These are phyloP conservation scores for Chelonus insularis DNA, from an alignment of 1,140 invertebrate genomes.

Conservation along the genomic window DNA sequence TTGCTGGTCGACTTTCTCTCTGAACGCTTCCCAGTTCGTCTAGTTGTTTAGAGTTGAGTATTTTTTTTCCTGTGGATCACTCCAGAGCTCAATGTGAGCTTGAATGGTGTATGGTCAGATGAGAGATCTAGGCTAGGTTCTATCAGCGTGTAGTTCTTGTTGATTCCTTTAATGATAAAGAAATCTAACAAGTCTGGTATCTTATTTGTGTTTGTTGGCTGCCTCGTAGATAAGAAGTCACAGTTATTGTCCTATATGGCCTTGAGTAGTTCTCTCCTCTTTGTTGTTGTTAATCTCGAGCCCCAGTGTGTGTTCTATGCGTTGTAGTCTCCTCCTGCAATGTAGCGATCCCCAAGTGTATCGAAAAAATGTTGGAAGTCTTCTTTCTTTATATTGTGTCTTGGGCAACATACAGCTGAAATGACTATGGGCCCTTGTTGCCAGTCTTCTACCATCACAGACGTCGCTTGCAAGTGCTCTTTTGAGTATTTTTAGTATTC, in stretches of 20 bases:
- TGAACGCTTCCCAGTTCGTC: slow-evolving; percentile 17
- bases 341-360: slow-evolving; percentile 29
- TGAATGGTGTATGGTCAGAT: slow-evolving; percentile 36
- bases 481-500: slow-evolving; percentile 18
- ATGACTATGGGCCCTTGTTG: slow-evolving; percentile 20
- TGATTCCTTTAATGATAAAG: slow-evolving; percentile 22
- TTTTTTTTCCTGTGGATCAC: slow-evolving; percentile 14
- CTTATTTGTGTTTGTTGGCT: slow-evolving; percentile 56
- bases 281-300: slow-evolving; percentile 43
- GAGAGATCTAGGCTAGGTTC: slow-evolving; percentile 27
- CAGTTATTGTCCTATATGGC: slow-evolving; percentile 36
- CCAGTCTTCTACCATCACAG: slow-evolving; percentile 22
- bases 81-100: slow-evolving; percentile 25
- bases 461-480: slow-evolving; percentile 33
- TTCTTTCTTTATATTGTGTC: slow-evolving; percentile 25
- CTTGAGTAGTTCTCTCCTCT: slow-evolving; percentile 40
- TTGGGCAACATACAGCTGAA: slow-evolving; percentile 34
- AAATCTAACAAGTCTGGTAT: slow-evolving; percentile 49
- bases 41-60: slow-evolving; percentile 19
- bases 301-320: slow-evolving; percentile 53
- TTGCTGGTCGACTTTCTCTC: too few species aligned
- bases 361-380: slow-evolving; percentile 32
- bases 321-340: slow-evolving; percentile 52
- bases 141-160: slow-evolving; percentile 21
- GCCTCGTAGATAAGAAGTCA: slow-evolving; percentile 36